These are phyloP conservation scores for Hydrolagus colliei DNA, from an alignment of 2,797 vertebrate genomes.

Conservation along the genomic window DNA sequence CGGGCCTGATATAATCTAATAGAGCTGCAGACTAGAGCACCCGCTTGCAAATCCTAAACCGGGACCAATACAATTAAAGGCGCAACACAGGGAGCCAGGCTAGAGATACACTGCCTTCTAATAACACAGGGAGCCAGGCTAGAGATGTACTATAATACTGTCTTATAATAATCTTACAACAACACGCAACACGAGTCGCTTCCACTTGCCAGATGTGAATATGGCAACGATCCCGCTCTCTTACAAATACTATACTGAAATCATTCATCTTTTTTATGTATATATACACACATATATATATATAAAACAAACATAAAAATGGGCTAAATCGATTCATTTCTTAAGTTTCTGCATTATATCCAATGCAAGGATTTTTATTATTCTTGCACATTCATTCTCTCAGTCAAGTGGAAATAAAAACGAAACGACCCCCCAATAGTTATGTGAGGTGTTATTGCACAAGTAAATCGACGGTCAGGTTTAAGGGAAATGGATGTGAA, in stretches of 20 bases:
- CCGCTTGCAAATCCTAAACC: constrained; percentile 88
- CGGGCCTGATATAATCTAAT: constrained; percentile 86
- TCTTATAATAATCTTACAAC: no score
- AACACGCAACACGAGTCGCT: neutral
- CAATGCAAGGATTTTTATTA: no score
- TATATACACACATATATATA: no score
- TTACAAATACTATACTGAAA: neutral
- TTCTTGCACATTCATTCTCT: no score
- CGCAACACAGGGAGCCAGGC: constrained; percentile 19
- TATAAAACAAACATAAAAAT: no score
- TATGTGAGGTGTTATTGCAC: no score
- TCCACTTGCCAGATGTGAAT: constrained; percentile 21
- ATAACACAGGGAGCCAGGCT: neutral
- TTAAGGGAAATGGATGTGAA: neutral
- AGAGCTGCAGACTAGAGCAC: constrained; percentile 89
- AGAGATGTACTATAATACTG: neutral
- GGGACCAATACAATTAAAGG: constrained; percentile 95
- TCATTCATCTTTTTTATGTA: no score
- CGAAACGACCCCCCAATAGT: no score
- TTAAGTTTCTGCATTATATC: no score
- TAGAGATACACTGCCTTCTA: constrained; percentile 16
- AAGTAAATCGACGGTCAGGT: no score
- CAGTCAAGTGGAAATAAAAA: no score
- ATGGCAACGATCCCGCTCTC: neutral
- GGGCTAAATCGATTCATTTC: no score